A percentile compares a stretch with the other conserved stretches of the same genome.
These are phyloP conservation scores for Chiridota heheva DNA, from an alignment of 35 echinoderm and acorn worm genomes.

Conservation along the genomic window DNA sequence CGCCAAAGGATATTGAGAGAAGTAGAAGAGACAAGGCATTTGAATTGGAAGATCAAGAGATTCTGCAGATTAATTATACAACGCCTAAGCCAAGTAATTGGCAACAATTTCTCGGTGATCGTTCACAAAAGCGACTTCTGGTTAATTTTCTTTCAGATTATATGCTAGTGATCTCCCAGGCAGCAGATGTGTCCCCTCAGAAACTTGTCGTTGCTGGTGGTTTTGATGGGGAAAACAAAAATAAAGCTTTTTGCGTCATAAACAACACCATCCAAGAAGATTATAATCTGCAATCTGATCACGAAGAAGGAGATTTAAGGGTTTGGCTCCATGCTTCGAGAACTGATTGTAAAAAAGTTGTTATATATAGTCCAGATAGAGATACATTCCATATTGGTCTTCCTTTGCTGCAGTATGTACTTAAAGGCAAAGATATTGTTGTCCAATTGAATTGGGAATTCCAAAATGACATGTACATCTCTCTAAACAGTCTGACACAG, in stretches of 20 bases:
- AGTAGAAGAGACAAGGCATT: not conserved
- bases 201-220: too few relatives aligned
- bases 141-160: slow-evolving; percentile 17
- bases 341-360: not conserved
- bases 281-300: too few relatives aligned
- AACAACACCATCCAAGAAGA: too few relatives aligned
- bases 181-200: not conserved
- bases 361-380: slow-evolving; percentile 18
- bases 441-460: too few relatives aligned
- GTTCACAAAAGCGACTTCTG: slow-evolving; percentile 16
- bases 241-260: too few relatives aligned
- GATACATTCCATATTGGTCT: slow-evolving; percentile 13
- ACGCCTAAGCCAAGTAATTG: not conserved
- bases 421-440: not conserved
- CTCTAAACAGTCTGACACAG: too few relatives aligned
- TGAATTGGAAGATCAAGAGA: too few relatives aligned
- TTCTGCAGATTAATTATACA: not conserved
- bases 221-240: too few relatives aligned
- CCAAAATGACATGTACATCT: too few relatives aligned
- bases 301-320: too few relatives aligned
- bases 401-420: too few relatives aligned
- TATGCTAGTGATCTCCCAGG: not conserved
- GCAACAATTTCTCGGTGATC: slow-evolving; percentile 15
- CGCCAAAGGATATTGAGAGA: slow-evolving; percentile 31
- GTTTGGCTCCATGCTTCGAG: slow-evolving; percentile 4